Evolutionary conservation across 2,888 invertebrate species (phyloP).

Genomic region (Blastobasis adustella): DNA sequence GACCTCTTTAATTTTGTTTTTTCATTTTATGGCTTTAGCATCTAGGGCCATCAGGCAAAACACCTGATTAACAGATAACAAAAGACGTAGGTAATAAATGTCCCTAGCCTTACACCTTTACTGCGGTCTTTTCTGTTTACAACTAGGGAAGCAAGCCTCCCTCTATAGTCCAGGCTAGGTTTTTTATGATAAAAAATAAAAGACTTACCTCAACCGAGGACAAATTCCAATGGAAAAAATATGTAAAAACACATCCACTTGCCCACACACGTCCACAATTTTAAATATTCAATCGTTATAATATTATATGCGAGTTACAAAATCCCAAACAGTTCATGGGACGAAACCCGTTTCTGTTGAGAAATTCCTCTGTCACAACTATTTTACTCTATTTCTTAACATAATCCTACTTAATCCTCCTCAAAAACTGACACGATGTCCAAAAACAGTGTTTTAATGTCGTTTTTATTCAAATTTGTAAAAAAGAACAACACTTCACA

Average conservation of each 20-base stretch:
- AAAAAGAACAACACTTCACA: conserved; percentile 13
- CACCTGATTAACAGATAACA: no score
- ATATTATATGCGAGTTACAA: conserved; percentile 33
- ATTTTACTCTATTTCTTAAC: background rate
- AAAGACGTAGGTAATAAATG: background rate
- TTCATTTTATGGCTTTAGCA: no score
- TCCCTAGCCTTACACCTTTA: background rate
- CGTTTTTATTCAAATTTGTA: conserved; percentile 14
- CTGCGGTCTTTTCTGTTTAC: no score
- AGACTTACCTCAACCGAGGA: conserved; percentile 2
- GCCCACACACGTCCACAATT: conserved; percentile 11
- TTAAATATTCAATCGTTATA: conserved; percentile 21
- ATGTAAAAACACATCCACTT: background rate
- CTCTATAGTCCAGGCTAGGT: background rate
- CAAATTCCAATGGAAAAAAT: background rate
- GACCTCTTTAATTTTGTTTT: no score
- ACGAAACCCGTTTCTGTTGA: conserved; percentile 31
- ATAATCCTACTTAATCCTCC: no score
- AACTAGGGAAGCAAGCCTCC: no score
- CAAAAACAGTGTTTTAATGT: conserved; percentile 3
- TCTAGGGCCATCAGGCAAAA: no score
- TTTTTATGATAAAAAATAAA: background rate
- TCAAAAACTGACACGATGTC: conserved; percentile 8
- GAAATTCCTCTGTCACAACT: conserved; percentile 29
- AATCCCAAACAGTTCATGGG: conserved; percentile 31